phyloP scores from a whole-genome alignment of 1,140 invertebrate species.

The Neodiprion pinetum region DNA sequence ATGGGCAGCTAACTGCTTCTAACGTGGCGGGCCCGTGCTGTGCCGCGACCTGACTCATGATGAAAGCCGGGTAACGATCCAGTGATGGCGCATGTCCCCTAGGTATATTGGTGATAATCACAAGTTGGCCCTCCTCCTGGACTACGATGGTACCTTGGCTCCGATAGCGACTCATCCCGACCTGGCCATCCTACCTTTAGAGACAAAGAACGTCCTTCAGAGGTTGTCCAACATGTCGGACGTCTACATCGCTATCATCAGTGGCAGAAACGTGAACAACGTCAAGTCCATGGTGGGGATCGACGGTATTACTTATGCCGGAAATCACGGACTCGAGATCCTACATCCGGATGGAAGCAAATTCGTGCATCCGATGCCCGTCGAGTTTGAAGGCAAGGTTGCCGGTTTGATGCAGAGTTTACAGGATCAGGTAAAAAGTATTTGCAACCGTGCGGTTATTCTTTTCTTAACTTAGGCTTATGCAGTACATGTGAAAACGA shows the following conservation, averaged over 20 bases:
- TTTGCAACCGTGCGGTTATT: background rate
- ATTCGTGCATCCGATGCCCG: slow-evolving; percentile 90
- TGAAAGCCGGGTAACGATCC: slow-evolving; percentile 57
- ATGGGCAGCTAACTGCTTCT: slow-evolving; percentile 34
- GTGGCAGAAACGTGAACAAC: slow-evolving; percentile 85
- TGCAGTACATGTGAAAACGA: background rate
- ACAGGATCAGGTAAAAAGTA: slow-evolving; percentile 74
- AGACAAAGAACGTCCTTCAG: slow-evolving; percentile 85
- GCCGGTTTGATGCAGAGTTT: slow-evolving; percentile 77
- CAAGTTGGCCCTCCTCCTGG: slow-evolving; percentile 83
- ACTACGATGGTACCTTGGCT: slow-evolving; percentile 90
- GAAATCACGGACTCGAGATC: slow-evolving; percentile 90
- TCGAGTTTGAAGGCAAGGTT: slow-evolving; percentile 84
- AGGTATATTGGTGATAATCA: slow-evolving; percentile 87
- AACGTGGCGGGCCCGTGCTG: slow-evolving; percentile 47
- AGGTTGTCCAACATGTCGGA: slow-evolving; percentile 86
- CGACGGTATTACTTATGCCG: slow-evolving; percentile 88
- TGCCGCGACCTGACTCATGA: slow-evolving; percentile 52
- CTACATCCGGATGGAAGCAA: slow-evolving; percentile 88
- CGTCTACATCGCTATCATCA: slow-evolving; percentile 88
- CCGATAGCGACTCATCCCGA: slow-evolving; percentile 90
- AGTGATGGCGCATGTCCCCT: slow-evolving; percentile 56
- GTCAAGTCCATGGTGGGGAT: slow-evolving; percentile 91
- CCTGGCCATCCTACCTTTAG: slow-evolving; percentile 80
- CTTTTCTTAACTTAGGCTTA: background rate